Evolutionary conservation across 2,888 invertebrate species (phyloP), one percentile per base, ranked within the genome.

Genomic region (Amiota communis): DNA sequence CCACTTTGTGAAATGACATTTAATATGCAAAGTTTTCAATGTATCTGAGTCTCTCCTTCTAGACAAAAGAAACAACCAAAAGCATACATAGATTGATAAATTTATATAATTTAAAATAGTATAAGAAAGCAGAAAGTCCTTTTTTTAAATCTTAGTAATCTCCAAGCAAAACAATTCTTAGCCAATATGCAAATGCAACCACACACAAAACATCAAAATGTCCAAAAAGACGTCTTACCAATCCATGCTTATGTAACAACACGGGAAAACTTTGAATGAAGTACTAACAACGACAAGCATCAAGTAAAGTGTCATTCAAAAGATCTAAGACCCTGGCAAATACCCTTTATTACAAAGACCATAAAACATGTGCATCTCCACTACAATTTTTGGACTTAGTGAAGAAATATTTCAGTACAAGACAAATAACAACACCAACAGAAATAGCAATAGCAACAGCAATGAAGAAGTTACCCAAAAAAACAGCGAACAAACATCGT

Each of bases 1-100:
- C 85, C 87, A 84, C 86, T 83, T 83, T 85, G 79, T 81, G 84
- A 79, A 86, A 86, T 86, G 86, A 85, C 86, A 87, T 86, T 86
- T 87, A 87, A 86, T 86, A 86, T 86, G 86, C 86, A 86, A 86
- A 86, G 87, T 86, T 86, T 86, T 77, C 74, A 77, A 53, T 36
- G 53, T n/a, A 12, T 51, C 12, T 51, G 4, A n/a, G n/a, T n/a
- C n/a, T n/a, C 53, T 51, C 4, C 36, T 36, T 0, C 36, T 6
- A 2, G 2, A n/a, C 53, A 8, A n/a, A 8, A 51, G 36, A 36
- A 36, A 36, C 36, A 36, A 36, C 36, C 36, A 36, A 36, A 36
- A 6, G 6, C 36, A n/a, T n/a, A 36, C 3, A 36, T 0, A 36
- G 36, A 36, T 36, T 36, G 36, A 36, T 36, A 6, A 53, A n/a